Percentiles rank a stretch among this genome's conserved stretches.
These are phyloP conservation scores for Nothobranchius furzeri DNA, from an alignment of 2,113 vertebrate genomes.

Conservation along the genomic window DNA sequence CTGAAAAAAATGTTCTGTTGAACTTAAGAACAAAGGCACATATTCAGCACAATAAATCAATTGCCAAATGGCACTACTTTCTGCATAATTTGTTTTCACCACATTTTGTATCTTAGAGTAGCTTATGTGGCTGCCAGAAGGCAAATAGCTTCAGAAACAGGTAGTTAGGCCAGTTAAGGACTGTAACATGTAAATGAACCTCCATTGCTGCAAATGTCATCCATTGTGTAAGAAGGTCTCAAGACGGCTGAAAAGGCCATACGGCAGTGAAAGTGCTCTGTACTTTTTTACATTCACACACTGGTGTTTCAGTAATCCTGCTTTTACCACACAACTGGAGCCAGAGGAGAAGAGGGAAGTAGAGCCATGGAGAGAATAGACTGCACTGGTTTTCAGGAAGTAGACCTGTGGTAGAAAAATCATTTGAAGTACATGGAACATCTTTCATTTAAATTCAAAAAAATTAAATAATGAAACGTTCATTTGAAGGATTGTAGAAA, in stretches of 20 bases:
- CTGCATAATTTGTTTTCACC: too few species aligned
- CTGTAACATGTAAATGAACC: too few species aligned
- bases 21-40: too few species aligned
- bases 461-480: too few species aligned
- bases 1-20: too few species aligned
- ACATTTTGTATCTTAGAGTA: too few species aligned
- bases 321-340: conserved; percentile 2
- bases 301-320: not conserved
- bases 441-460: too few species aligned
- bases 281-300: not conserved
- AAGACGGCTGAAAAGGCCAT: not conserved
- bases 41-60: too few species aligned
- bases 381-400: not conserved
- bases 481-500: too few species aligned
- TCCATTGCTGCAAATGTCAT: not conserved
- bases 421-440: too few species aligned
- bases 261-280: not conserved
- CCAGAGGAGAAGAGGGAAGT: not conserved
- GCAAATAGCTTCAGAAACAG: not conserved
- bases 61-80: too few species aligned
- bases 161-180: not conserved
- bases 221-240: not conserved
- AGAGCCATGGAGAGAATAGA: conserved; percentile 2
- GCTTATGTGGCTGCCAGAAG: not conserved
- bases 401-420: not conserved